These are phyloP conservation scores for Athene cunicularia DNA, from an alignment of 2,113 vertebrate genomes.

Conservation along the genomic window DNA sequence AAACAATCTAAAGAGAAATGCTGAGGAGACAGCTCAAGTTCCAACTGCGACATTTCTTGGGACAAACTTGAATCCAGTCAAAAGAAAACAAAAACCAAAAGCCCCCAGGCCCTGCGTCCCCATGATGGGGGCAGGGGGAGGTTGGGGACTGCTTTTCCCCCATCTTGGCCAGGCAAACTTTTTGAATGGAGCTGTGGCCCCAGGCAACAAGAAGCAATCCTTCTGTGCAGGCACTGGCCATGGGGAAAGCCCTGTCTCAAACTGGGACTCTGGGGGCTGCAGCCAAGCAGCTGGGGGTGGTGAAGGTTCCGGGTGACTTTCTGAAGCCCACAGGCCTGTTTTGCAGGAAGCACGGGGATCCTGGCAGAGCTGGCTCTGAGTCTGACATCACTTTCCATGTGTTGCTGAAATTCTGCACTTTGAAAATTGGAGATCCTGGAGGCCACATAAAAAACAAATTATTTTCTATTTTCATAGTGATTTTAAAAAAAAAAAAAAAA, in stretches of 20 bases:
- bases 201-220: background rate
- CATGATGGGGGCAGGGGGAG: fast-evolving
- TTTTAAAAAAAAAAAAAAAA: too few relatives aligned
- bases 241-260: background rate
- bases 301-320: background rate
- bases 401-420: background rate
- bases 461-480: background rate
- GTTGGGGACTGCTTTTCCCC: background rate
- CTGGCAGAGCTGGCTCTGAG: background rate
- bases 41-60: background rate
- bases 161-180: too few relatives aligned
- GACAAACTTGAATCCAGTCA: background rate
- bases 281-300: background rate
- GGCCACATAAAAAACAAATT: background rate
- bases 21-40: background rate
- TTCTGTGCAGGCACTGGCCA: background rate
- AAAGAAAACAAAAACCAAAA: background rate
- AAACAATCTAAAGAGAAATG: background rate
- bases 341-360: background rate
- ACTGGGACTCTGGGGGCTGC: background rate
- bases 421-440: background rate
- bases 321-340: background rate
- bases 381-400: background rate
- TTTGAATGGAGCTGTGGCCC: background rate
- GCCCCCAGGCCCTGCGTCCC: background rate